Base-by-base conservation (phyloP, 2,113 vertebrate genomes). In the Petaurus breviceps region DNA sequence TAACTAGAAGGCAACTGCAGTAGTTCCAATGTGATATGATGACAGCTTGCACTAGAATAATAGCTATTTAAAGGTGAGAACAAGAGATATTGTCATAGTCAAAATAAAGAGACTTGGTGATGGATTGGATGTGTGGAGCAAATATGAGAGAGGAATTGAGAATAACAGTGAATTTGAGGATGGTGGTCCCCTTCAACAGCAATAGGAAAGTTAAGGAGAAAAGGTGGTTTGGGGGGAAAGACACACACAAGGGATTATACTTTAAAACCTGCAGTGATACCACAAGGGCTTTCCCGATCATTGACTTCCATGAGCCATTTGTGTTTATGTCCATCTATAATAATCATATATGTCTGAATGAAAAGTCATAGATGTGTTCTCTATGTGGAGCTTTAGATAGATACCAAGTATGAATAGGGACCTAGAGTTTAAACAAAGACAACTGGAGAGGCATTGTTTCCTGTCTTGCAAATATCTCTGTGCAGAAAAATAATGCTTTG, bases 391-490 rank as follows among this genome's bases (percentile, higher is more conserved):
- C n/a, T 84, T 84, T 84, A 43, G 16, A 43, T 22, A 43, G 37
- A 77, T 77, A 16, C 37, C 37, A 77, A 77, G 7, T 84, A 7
- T 8, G 37, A 7, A 43, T 43, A 43, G 19, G 4, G 6, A 84
- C 68, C n/a, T 50, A 47, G 3, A 5, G 16, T 68, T 25, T 47
- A 84, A 4, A 23, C 49, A 91, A 54, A 90, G 28, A 37, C 92
- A 51, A 55, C 84, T 50, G 54, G 90, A 37, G 8, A 31, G 53
- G 28, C 92, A 92, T 90, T 0, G 31, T 46, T 96, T 95, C 96
- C 91, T 16, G 23, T 91, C 90, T 92, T 84, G 37, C 89, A 94
- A 23, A 93, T 94, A 54, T 90, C 95, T 97, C 96, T 92, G 90
- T 89, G 95, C 90, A 95, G 93, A 94, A 96, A 84, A 96, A 57